Base-by-base conservation (phyloP, 2,888 invertebrate genomes). In the Bugula neritina region DNA sequence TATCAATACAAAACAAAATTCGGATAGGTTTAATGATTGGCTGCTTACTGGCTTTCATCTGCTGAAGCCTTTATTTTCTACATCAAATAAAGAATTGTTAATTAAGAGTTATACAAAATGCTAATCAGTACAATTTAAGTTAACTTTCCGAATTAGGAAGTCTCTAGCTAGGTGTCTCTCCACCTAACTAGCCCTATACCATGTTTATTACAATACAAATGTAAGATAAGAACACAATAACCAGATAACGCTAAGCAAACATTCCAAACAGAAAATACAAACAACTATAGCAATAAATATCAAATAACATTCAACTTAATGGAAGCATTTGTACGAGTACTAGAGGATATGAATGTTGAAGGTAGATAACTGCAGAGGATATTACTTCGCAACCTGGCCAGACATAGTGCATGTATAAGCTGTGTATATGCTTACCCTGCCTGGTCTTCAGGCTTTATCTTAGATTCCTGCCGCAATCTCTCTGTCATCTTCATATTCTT, bases 401-500 rank as follows among this genome's bases (percentile, higher is more conserved):
- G 17, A 17, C 17, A 43, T 17, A 43, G 17, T 10, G 43, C 10
- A 43, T 43, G 43, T 43, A 43, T n/a, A 17, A 43, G 43, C 43
- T 43, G 17, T 43, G 10, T 10, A n/a, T 5, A 3, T 25, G 31
- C 63, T 63, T 31, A 63, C 63, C 63, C 63, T 17, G 63, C 63
- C 31, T 63, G 63, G 34, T 63, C 34, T 31, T 63, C 63, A 5
- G 63, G 63, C 31, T 63, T 63, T 5, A 63, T 63, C 34, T 63
- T 63, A 31, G 63, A 25, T 63, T 63, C 63, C 31, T 25, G 21
- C 21, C 63, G 63, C 34, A 63, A 31, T 2, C 63, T 2, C 31
- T 63, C 63, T 2, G 63, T 63, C 34, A 27, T 63, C 63, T 63
- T 27, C 63, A 63, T 63, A 31, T 63, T 63, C 31, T 63, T 21